Conservation (phyloP, 2,797 vertebrate genomes). For the Cyclura pinguis region DNA sequence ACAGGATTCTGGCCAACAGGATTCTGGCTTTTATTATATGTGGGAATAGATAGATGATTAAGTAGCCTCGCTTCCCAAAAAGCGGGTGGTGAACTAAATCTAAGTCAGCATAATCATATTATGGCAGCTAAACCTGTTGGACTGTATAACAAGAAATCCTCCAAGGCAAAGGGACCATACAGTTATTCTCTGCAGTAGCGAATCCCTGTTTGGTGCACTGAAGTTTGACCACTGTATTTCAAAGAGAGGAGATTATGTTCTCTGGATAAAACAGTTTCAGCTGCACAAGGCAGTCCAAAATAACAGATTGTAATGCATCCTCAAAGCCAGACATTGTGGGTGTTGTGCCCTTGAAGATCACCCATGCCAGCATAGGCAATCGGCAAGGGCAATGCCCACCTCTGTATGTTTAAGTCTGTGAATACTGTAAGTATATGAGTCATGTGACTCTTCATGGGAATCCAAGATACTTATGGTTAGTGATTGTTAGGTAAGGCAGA, state of each 20-base stretch:
- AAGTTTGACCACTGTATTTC: not conserved
- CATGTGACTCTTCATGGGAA: constrained; percentile 30
- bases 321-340: too few species aligned
- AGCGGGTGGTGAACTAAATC: not conserved
- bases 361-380: not conserved
- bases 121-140: not conserved
- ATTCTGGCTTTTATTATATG: too few species aligned
- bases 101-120: not conserved
- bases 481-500: not conserved
- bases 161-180: not conserved
- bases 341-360: not conserved
- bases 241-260: not conserved
- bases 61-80: not conserved
- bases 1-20: too few species aligned
- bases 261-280: too few species aligned
- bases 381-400: too few species aligned
- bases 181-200: not conserved
- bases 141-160: not conserved
- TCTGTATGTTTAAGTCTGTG: too few species aligned
- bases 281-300: too few species aligned
- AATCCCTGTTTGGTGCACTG: not conserved
- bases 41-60: not conserved
- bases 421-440: constrained; percentile 47
- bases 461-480: not conserved
- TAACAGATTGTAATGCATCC: too few species aligned